These are phyloP conservation scores for Campaea margaritaria DNA, from an alignment of 2,888 invertebrate species.

Conservation along the genomic window DNA sequence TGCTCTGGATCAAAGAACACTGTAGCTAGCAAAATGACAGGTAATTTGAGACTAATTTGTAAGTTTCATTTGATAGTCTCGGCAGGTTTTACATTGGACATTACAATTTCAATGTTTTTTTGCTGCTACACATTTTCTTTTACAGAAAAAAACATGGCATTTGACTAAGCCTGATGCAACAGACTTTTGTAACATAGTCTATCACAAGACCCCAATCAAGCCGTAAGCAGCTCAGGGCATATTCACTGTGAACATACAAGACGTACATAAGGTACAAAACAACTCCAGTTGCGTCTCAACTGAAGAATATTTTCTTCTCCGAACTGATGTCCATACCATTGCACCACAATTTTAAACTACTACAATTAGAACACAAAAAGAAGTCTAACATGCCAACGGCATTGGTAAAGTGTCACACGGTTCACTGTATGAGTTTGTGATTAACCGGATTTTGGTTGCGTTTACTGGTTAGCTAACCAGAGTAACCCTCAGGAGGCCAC, in stretches of 20 bases:
- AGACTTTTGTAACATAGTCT: too few species aligned
- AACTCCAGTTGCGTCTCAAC: background rate
- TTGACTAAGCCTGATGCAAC: too few species aligned
- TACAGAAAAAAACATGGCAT: too few species aligned
- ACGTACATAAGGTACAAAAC: background rate
- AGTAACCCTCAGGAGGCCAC: slow-evolving; percentile 86
- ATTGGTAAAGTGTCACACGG: slow-evolving; percentile 2
- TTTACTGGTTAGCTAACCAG: slow-evolving; percentile 29
- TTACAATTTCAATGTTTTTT: too few species aligned
- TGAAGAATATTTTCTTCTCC: background rate
- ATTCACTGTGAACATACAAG: too few species aligned
- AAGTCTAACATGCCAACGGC: slow-evolving; percentile 1
- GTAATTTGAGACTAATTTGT: too few species aligned
- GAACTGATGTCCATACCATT: background rate
- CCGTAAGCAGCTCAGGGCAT: background rate
- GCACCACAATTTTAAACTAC: background rate
- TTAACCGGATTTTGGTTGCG: slow-evolving; percentile 9
- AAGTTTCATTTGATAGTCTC: too few species aligned
- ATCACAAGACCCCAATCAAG: background rate
- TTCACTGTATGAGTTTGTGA: slow-evolving; percentile 17
- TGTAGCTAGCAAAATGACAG: too few species aligned
- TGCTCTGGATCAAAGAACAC: too few species aligned
- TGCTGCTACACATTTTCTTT: too few species aligned
- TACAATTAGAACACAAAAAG: background rate
- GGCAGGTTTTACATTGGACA: too few species aligned